Conservation (phyloP, 2,888 invertebrate species). For the Oxycera nigricornis region DNA sequence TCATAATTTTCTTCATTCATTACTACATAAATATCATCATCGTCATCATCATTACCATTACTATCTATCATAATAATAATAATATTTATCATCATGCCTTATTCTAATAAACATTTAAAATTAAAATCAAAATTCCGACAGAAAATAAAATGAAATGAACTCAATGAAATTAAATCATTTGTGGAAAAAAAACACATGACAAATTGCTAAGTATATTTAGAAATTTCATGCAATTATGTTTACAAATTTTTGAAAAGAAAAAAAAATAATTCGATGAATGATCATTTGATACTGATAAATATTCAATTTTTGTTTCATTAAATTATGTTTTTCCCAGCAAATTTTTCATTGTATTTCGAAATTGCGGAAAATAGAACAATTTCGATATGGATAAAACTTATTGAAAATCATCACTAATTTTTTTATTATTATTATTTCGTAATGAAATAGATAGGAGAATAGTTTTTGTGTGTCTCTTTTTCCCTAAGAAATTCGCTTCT, state of each 20-base stretch:
- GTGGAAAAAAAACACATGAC: not conserved
- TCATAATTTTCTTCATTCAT: slow-evolving; percentile 18
- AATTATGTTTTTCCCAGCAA: not conserved
- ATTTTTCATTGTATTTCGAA: not conserved
- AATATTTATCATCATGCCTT: slow-evolving; percentile 32
- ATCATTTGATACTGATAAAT: too few species aligned
- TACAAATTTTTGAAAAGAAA: not conserved
- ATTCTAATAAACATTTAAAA: too few species aligned
- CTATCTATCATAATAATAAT: slow-evolving; percentile 23
- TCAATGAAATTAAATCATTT: not conserved
- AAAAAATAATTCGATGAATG: not conserved
- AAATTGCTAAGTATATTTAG: not conserved
- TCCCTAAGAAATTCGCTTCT: too few species aligned
- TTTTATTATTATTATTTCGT: not conserved
- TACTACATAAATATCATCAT: slow-evolving; percentile 37
- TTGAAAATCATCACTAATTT: too few species aligned
- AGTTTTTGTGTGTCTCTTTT: too few species aligned
- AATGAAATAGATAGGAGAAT: not conserved
- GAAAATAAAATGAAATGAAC: too few species aligned
- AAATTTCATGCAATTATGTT: not conserved
- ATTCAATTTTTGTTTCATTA: not conserved
- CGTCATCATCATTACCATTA: slow-evolving; percentile 20
- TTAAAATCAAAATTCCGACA: too few species aligned
- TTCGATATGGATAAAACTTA: too few species aligned
- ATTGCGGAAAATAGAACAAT: not conserved